Evolutionary conservation across 2,113 vertebrate genomes (phyloP), one percentile per base, ranked within the genome.

Genomic region (Phalacrocorax carbo): DNA sequence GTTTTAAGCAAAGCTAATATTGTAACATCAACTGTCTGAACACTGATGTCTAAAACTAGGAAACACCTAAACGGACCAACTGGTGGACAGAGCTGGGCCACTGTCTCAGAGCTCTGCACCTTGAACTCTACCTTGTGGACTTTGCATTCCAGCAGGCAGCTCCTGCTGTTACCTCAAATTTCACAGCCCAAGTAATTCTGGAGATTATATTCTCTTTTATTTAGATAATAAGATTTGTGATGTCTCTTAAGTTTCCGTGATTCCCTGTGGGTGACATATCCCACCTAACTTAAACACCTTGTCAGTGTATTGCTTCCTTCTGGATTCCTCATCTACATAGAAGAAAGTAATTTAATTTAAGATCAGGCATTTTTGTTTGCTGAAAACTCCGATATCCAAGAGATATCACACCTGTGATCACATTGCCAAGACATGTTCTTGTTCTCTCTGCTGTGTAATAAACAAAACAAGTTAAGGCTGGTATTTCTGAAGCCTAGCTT

Each of bases 321-420:
- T 40, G 71, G 88, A 73, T 77, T 72, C 49, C 16, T 92, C 66
- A 91, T 91, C 40, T 90, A 58, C 70, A 73, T 11, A 71, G 42
- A 95, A 90, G 40, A 95, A 89, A 90, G 77, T 72, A 85, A 90
- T 84, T 94, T 72, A 6, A 77, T 87, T 90, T 88, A 83, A 92
- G 42, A 4, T 29, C 32, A 66, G 30, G 36, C n/a, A 66, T 61
- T 86, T 87, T 57, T 70, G 15, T 83, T 80, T 93, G 86, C 85
- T 92, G 54, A 32, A 61, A 44, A 88, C 30, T 85, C 66, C 82
- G 80, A 76, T 86, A 90, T 66, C 66, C 89, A 73, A 79, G 71
- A 95, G 81, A 79, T 80, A 89, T n/a, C 89, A 79, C 91, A 95
- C 66, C 91, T 91, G 94, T 62, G 86, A 93, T 83, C 66, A 82